phyloP scores from a whole-genome alignment of 2,797 vertebrate genomes.

The Xyrichtys novacula region DNA sequence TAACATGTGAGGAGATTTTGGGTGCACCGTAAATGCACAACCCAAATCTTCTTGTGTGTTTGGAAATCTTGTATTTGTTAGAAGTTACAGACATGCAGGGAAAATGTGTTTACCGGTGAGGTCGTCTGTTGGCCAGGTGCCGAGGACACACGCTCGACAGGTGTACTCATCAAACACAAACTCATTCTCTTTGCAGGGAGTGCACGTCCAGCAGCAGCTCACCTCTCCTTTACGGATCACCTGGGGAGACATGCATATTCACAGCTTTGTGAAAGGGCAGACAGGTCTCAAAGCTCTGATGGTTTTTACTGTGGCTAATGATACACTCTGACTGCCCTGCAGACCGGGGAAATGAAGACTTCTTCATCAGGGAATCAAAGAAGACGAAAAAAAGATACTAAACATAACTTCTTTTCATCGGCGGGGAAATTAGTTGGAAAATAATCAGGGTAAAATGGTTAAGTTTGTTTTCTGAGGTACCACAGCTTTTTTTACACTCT shows the following conservation, averaged over 20 bases:
- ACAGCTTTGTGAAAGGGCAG: slow-evolving; percentile 19
- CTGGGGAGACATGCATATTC: slow-evolving; percentile 72
- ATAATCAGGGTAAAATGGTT: neutral
- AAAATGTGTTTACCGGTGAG: slow-evolving; percentile 90
- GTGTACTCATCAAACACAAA: slow-evolving; percentile 98
- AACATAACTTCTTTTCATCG: slow-evolving; percentile 4
- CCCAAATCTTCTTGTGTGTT: slow-evolving; percentile 40
- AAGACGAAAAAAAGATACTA: neutral
- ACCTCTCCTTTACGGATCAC: slow-evolving; percentile 99
- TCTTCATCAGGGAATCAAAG: slow-evolving; percentile 39
- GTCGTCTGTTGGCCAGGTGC: slow-evolving; percentile 94
- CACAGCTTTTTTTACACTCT: neutral
- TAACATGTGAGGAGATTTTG: slow-evolving; percentile 37
- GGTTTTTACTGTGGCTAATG: slow-evolving; percentile 65
- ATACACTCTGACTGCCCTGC: slow-evolving; percentile 49
- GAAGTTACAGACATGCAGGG: slow-evolving; percentile 10
- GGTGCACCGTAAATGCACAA: slow-evolving; percentile 24
- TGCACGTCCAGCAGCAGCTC: slow-evolving; percentile 99
- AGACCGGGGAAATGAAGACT: slow-evolving; percentile 37
- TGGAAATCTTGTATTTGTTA: slow-evolving; percentile 12
- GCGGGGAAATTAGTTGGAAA: neutral
- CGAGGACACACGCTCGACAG: slow-evolving; percentile 93
- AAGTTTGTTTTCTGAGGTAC: neutral
- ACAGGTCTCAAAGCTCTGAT: slow-evolving; percentile 65
- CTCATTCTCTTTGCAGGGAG: slow-evolving; percentile 98